Evolutionary conservation across 2,888 invertebrate genomes (phyloP), one percentile per base, ranked within the genome.

Genomic region (Linnaemya tessellans): DNA sequence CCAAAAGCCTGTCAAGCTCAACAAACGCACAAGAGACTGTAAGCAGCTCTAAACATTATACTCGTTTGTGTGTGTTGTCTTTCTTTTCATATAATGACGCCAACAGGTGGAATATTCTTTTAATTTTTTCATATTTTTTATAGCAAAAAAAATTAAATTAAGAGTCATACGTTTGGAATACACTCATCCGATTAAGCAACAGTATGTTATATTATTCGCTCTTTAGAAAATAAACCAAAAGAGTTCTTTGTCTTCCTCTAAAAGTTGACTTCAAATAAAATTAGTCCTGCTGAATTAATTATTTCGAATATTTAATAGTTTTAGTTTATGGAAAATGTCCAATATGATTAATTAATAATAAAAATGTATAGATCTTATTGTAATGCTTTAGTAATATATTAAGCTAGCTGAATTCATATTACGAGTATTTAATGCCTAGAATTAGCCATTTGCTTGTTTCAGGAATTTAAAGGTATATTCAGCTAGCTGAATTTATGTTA

Each of bases 51-150:
- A 43, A 75, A 67, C 46, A 38, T 80, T 51, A 43, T 56, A 62
- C 49, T 41, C 64, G 46, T 62, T 35, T 49, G 38, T 67, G 51
- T 25, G n/a, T 70, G 25, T 35, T 60, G 38, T 25, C 10, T 3
- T n/a, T 49, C 9, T 51, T 38, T 71, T 30, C 38, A 1, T 56
- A 78, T 54, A 70, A 70, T 74, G 74, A 75, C 70, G 70, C 79
- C 81, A 85, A 85, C 85, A 85, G 85, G 85, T 85, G 85, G 85
- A 85, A 85, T 85, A 78, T 81, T 65, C 49, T 78, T 79, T 54
- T 51, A 60, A 67, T 15, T 58, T 73, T 43, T 75, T 75, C 35
- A 46, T 67, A n/a, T 54, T 70, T 75, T 18, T 67, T 64, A 20
- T 9, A 30, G 49, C n/a, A 67, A 67, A n/a, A 68, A 58, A n/a